phyloP scores from a whole-genome alignment of 1,140 invertebrate species.

The Microplitis mediator region DNA sequence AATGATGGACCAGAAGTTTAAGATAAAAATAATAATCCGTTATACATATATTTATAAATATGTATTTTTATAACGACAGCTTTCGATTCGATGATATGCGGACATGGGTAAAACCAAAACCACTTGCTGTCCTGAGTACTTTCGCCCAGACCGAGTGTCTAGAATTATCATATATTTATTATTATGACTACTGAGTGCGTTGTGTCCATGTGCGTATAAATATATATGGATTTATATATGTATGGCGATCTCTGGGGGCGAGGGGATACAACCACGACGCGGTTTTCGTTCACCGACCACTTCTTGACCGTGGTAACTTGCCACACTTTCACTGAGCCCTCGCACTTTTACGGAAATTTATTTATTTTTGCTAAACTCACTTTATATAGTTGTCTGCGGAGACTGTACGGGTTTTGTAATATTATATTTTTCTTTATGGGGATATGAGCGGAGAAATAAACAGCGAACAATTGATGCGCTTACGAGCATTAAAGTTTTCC shows the following conservation, averaged over 20 bases:
- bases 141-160: conserved; percentile 19
- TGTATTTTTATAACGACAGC: not conserved
- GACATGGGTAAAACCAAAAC: conserved; percentile 23
- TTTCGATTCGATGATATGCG: conserved; percentile 20
- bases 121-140: conserved; percentile 12
- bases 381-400: too few species aligned
- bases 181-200: not conserved
- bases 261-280: conserved; percentile 2
- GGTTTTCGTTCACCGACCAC: not conserved
- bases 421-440: too few species aligned
- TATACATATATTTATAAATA: not conserved
- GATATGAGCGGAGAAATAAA: too few species aligned
- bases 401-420: too few species aligned
- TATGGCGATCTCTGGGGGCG: conserved; percentile 4
- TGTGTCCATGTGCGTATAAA: too few species aligned
- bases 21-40: not conserved
- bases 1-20: not conserved
- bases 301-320: conserved; percentile 25
- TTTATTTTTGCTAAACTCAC: not conserved
- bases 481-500: too few species aligned
- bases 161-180: conserved; percentile 1
- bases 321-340: conserved; percentile 47
- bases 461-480: too few species aligned
- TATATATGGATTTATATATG: not conserved
- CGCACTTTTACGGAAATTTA: conserved; percentile 25